Evolutionary conservation across 2,113 vertebrate species (phyloP).

Genomic region (Hyperopisus bebe): DNA sequence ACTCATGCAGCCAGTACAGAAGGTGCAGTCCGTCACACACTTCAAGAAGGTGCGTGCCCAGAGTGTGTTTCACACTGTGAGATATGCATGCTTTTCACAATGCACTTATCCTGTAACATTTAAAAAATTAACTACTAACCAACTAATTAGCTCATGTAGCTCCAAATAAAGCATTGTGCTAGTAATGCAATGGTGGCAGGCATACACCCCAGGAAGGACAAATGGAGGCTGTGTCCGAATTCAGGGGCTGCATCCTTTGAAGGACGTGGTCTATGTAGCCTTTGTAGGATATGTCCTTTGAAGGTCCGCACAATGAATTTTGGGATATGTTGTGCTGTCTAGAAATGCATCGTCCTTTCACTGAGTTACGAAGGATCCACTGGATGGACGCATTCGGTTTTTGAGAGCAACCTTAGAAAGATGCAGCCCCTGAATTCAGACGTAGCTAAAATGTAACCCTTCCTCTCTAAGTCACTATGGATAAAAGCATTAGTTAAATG

Average conservation of each 20-base stretch:
- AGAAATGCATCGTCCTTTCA: too few species aligned
- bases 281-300: neutral
- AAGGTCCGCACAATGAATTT: neutral
- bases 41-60: constrained; percentile 76
- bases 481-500: neutral
- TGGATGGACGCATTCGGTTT: neutral
- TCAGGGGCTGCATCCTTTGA: neutral
- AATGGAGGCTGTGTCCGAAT: neutral
- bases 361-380: neutral
- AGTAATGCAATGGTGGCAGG: neutral
- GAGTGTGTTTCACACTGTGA: too few species aligned
- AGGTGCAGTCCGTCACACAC: constrained; percentile 92
- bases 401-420: neutral
- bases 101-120: neutral
- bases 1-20: constrained; percentile 92
- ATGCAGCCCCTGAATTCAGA: neutral
- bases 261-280: neutral
- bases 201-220: neutral
- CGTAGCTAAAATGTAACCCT: neutral
- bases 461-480: neutral
- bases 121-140: neutral
- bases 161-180: neutral
- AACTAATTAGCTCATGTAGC: neutral
- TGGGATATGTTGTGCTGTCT: neutral
- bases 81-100: neutral